Conservation (phyloP, 2,797 vertebrate species). For the Danionella dracula region DNA sequence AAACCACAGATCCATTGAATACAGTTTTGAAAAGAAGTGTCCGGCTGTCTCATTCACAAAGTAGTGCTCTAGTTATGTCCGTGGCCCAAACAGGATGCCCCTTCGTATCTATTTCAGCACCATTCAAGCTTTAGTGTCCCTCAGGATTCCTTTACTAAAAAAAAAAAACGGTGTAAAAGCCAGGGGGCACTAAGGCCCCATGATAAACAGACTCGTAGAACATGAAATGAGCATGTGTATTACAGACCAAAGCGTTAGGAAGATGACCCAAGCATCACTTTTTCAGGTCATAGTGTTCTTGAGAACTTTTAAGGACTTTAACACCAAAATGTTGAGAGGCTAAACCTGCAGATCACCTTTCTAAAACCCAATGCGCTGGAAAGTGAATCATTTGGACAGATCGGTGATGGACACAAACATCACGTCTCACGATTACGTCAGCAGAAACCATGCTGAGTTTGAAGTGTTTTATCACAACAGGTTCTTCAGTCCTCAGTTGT, state of each 20-base stretch:
- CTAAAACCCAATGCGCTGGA: background rate
- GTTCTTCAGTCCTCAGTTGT: slow-evolving; percentile 43
- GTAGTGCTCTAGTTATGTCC: slow-evolving; percentile 1
- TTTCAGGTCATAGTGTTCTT: slow-evolving; percentile 52
- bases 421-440: background rate
- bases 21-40: slow-evolving; percentile 17
- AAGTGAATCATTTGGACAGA: background rate
- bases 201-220: background rate
- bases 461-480: slow-evolving; percentile 37
- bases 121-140: slow-evolving; percentile 9
- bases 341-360: background rate
- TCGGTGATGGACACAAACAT: slow-evolving; percentile 11
- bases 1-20: slow-evolving; percentile 20
- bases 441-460: slow-evolving; percentile 10
- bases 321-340: background rate
- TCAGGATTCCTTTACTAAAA: background rate
- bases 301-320: slow-evolving; percentile 12
- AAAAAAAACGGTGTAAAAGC: background rate
- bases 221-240: no score
- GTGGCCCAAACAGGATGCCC: no score
- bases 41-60: background rate
- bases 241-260: no score
- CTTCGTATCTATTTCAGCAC: slow-evolving; percentile 11
- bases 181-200: background rate
- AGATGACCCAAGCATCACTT: slow-evolving; percentile 12